Base-by-base conservation (phyloP, 2,797 vertebrate species). In the Intellagama lesueurii region DNA sequence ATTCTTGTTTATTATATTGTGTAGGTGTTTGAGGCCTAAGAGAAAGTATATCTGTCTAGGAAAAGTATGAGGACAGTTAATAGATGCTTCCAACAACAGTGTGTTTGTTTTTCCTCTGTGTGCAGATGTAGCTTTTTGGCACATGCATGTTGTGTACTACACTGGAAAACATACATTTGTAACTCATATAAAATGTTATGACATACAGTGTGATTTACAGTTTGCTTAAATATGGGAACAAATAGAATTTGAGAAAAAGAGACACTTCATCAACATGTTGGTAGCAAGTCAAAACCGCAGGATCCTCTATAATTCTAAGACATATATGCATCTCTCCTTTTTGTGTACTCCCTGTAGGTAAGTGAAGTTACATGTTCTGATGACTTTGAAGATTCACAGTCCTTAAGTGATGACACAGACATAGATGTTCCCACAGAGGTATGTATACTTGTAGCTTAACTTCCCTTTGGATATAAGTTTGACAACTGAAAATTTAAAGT, bases 401-500 rank as follows among this genome's bases (percentile, higher is more conserved):
- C 98, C 94, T 94, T 99, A 89, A 98, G 98, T 28, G 98, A 99
- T 73, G 99, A 99, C 92, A 99, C 98, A 0, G 99, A 99, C 89
- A 97, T 96, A 30, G 99, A 99, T 94, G 95, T 98, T 94, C 97
- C 97, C 85, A 97, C 97, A 73, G 98, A 99, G 98, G 98, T 99
- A 95, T 64, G 93, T 52, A 24, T 90, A 19, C 78, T 60, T 70
- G 8, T 17, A 35, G 82, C 75, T 30, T 87, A 90, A 75, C 2
- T 0, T 28, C 40, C 79, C 69, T 28, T 83, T 56, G 83, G 72
- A 19, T 82, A 52, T 1, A 49, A 73, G 14, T 16, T 82, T 73
- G 6, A 79, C 60, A 4, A 32, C 60, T 56, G 26, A 5, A 80
- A 24, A 19, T 70, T 30, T 69, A 26, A 44, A 32, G 69, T 26